Evolutionary conservation across 2,888 invertebrate genomes (phyloP), one percentile per base, ranked within the genome.

Genomic region (Stegana nigrithorax): DNA sequence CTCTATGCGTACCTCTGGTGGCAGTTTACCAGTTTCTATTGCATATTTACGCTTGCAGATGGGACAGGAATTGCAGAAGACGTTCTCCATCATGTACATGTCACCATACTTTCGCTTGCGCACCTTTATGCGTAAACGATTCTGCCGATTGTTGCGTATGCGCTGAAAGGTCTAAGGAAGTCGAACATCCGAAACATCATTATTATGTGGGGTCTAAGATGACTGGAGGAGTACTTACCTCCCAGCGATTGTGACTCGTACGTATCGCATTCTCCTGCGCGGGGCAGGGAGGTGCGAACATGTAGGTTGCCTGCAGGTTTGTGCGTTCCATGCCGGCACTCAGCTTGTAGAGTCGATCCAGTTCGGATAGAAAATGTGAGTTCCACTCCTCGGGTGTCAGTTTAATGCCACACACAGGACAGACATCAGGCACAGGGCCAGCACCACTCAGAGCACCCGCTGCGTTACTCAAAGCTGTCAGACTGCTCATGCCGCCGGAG

Each of bases 381-480:
- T 91, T 91, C 76, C 91, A 86, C 80, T 92, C 92, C 51, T 90
- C 90, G 3, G 89, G 84, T 32, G 90, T 87, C 65, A 92, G 86
- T 47, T 91, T 89, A 56, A 91, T 85, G 6, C 92, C 91, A 80
- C 92, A 92, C 50, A 92, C 89, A 12, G 92, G 92, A 83, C 92
- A 92, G 64, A 84, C 73, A 67, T 86, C 85, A 64, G 84, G 84
- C 60, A 85, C 75, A 71, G 82, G 81, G 29, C 71, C 64, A 67
- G 21, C 60, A 0, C 75, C 81, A 6, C 69, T 73, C 10, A 63
- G 44, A 21, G 64, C 65, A 50, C 61, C 65, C 23, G 58, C 59
- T 25, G 62, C 64, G 12, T 26, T 23, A 14, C 53, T 55, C 12
- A 55, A 32, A 21, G 32, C 23, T 14, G 77, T 72, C 65, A 80